Base-by-base conservation (phyloP, 2,113 vertebrate species). In the Gambusia holbrooki region DNA sequence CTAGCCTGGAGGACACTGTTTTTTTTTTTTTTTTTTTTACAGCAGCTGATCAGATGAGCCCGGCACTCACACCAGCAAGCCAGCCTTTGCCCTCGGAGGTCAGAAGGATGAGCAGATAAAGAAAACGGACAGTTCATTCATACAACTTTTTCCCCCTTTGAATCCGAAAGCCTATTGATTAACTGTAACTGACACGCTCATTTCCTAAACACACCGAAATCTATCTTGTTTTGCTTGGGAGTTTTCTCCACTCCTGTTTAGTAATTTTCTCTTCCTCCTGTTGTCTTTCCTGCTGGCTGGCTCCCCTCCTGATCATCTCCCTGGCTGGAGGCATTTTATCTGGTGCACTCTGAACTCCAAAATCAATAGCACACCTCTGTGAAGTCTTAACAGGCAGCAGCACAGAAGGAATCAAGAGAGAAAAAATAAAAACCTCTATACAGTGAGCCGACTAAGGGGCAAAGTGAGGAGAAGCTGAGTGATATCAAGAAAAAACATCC, bases 121-220 rank as follows among this genome's bases (percentile, higher is more conserved):
- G 68, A 78, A 90, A 48, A 83, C 81, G 66, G 25, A 54, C 32
- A 28, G 28, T 82, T 87, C 71, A 73, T 76, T 83, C 80, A 13
- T 58, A 66, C 32, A 61, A 42, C 61, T 72, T 78, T 73, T 87
- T 81, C 78, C 71, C 69, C 28, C 73, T 81, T 79, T 79, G 87
- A 89, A 91, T 92, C 78, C 87, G 78, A 80, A 74, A 79, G 80
- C 79, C 69, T 86, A 94, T 93, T 91, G 90, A 93, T 92, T 92
- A 84, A 54, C 72, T 58, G 42, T 35, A 79, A 89, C 81, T 83
- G 84, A 83, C 86, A 63, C 81, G 73, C 81, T 86, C 79, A 82
- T 89, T 89, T 84, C 82, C 80, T 79, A 83, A 88, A 87, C 77
- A 69, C 62, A 74, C 74, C 74, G 82, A 66, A 73, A 73, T 76